Percentiles rank a stretch among this genome's conserved stretches.
phyloP scores from a whole-genome alignment of 1,140 invertebrate species.

The Hylyphantes graminicola region DNA sequence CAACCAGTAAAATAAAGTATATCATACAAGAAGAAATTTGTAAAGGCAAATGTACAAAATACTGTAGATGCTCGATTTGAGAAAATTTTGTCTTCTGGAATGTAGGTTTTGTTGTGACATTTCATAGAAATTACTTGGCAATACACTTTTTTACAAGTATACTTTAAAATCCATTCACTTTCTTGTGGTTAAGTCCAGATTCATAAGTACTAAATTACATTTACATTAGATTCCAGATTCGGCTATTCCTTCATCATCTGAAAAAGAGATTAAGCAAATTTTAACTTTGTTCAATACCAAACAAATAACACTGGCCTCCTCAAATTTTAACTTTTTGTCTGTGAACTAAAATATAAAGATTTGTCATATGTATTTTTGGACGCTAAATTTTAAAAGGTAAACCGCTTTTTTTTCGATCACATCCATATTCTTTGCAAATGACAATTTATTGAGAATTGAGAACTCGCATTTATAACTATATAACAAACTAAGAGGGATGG shows the following conservation, averaged over 20 bases:
- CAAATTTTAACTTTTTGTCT: no score
- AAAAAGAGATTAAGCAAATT: constrained; percentile 66
- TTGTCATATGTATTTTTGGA: no score
- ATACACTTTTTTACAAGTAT: constrained; percentile 33
- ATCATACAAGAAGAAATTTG: constrained; percentile 1
- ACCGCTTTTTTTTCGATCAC: no score
- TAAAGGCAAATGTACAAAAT: not conserved
- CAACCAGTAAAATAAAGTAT: no score
- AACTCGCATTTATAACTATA: no score
- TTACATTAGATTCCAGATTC: constrained; percentile 86
- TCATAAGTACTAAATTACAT: not conserved
- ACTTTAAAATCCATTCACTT: constrained; percentile 32
- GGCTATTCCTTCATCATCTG: constrained; percentile 94
- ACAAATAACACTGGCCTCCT: no score
- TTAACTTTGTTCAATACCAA: not conserved
- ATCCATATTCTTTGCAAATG: no score
- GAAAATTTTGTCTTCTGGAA: not conserved
- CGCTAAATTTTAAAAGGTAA: no score
- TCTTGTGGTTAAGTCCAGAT: not conserved
- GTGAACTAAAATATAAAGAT: no score
- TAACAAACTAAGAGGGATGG: no score
- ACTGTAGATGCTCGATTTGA: not conserved
- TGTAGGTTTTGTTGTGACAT: constrained; percentile 3
- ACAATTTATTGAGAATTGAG: no score
- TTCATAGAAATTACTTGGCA: constrained; percentile 49